Conservation (phyloP, 2,888 invertebrate genomes). For the Bellardia pandia region DNA sequence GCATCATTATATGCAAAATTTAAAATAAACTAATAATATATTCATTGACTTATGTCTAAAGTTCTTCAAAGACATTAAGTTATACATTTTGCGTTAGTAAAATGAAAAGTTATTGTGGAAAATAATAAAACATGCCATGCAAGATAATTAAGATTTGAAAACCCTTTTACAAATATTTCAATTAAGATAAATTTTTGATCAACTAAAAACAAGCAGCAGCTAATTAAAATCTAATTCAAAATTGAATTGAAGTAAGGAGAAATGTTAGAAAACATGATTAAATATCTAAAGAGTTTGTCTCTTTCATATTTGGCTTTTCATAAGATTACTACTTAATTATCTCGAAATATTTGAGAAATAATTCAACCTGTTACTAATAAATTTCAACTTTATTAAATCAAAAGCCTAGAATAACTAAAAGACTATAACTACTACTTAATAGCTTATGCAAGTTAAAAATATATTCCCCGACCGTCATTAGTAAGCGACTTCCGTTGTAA, state of each 20-base stretch:
- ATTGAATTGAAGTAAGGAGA: not conserved
- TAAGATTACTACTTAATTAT: slow-evolving; percentile 39
- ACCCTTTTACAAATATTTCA: not conserved
- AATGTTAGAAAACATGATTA: too few species aligned
- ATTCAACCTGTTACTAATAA: slow-evolving; percentile 61
- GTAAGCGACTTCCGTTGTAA: slow-evolving; percentile 3
- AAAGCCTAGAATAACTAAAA: slow-evolving; percentile 49
- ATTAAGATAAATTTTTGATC: not conserved
- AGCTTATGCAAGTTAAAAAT: slow-evolving; percentile 19
- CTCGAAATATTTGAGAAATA: slow-evolving; percentile 45
- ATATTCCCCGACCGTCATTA: not conserved
- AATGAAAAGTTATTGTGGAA: not conserved
- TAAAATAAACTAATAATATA: too few species aligned
- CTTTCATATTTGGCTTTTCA: not conserved
- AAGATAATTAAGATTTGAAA: not conserved
- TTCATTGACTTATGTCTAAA: too few species aligned
- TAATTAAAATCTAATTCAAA: not conserved
- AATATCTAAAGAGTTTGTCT: not conserved
- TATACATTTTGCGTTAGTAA: too few species aligned
- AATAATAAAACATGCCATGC: not conserved
- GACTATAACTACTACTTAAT: not conserved
- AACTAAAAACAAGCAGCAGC: too few species aligned
- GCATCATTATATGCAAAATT: too few species aligned
- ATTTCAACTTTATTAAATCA: slow-evolving; percentile 54
- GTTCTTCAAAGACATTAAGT: too few species aligned